Conservation (phyloP, 2,797 vertebrate genomes). For the Takifugu rubripes region DNA sequence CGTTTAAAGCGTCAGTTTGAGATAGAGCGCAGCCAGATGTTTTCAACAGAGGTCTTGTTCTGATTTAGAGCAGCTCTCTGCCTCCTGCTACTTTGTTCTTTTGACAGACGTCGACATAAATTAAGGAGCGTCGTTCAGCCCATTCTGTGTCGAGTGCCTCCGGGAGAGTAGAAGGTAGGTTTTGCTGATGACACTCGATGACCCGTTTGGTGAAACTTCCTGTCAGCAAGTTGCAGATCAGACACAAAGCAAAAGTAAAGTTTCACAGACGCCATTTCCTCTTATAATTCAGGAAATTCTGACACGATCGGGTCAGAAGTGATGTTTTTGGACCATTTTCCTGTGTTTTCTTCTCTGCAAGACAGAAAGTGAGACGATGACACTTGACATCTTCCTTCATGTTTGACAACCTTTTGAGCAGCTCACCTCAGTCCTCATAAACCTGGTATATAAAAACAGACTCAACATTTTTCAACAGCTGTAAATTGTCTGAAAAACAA, state of each 20-base stretch:
- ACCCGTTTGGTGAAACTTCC: constrained; percentile 60
- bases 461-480: no score
- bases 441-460: not conserved
- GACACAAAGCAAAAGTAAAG: constrained; percentile 32
- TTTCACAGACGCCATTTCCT: constrained; percentile 7
- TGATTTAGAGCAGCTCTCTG: constrained; percentile 23
- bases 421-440: not conserved
- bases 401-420: constrained; percentile 12
- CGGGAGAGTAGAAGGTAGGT: constrained; percentile 62
- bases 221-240: constrained; percentile 43
- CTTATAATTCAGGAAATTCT: constrained; percentile 43
- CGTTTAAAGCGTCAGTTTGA: constrained; percentile 22
- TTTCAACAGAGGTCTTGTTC: constrained; percentile 26
- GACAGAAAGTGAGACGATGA: constrained; percentile 29
- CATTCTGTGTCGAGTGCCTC: constrained; percentile 27
- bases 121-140: constrained; percentile 39
- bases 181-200: constrained; percentile 38
- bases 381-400: constrained; percentile 26
- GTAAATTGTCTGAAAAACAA: no score
- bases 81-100: constrained; percentile 17
- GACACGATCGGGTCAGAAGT: constrained; percentile 18
- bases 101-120: constrained; percentile 43
- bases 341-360: no score
- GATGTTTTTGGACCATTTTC: no score
- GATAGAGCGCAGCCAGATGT: constrained; percentile 26